phyloP scores from a whole-genome alignment of 2,113 vertebrate species.

The Grallaria varia region DNA sequence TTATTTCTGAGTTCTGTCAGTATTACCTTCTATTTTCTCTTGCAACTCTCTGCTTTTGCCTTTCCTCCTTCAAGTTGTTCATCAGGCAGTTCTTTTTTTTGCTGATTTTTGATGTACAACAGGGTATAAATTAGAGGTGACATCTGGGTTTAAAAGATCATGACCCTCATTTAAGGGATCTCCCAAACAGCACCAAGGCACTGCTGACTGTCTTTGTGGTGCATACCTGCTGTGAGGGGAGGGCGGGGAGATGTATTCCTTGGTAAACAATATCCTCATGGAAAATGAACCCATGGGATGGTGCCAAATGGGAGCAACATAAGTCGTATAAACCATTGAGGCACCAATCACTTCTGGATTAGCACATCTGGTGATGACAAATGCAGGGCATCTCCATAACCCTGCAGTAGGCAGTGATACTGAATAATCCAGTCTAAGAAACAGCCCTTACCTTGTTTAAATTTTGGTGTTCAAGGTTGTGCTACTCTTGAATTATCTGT shows the following conservation, averaged over 20 bases:
- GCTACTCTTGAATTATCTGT: background rate
- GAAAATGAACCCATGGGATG: background rate
- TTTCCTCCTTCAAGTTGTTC: background rate
- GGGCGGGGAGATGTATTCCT: background rate
- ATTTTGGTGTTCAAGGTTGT: background rate
- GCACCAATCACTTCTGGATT: background rate
- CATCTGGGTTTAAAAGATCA: background rate
- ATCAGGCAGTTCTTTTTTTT: background rate
- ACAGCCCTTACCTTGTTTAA: background rate
- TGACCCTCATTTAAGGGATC: background rate
- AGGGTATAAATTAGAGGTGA: background rate
- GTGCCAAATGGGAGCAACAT: background rate
- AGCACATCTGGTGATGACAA: fast-evolving
- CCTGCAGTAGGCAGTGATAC: background rate
- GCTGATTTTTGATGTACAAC: background rate
- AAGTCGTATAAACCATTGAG: background rate
- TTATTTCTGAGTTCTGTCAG: background rate
- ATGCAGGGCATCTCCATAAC: background rate
- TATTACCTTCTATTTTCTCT: background rate
- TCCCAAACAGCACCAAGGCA: background rate
- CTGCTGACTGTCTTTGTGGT: background rate
- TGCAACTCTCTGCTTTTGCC: background rate
- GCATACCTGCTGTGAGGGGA: fast-evolving
- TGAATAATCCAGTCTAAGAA: background rate
- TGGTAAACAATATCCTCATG: background rate